Base-by-base conservation (phyloP, 2,113 vertebrate species). In the Carassius auratus region DNA sequence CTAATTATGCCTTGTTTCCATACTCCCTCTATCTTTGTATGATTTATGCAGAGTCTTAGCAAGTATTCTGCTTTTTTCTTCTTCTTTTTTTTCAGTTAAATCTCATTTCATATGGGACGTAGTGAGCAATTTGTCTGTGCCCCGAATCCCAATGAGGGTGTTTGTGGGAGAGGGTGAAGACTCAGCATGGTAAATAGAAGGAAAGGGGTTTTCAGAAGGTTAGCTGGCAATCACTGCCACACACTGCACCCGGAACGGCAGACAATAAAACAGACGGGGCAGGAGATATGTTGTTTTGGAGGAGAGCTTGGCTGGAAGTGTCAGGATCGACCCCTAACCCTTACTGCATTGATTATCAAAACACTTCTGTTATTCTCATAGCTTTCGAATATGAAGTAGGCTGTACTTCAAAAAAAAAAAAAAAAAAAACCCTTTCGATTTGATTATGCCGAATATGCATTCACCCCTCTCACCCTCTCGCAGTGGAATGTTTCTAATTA, bases 31-130 rank as follows among this genome's bases (percentile, higher is more conserved):
- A 81, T 83, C 61, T 85, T 71, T 81, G 86, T 89, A 95, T 94
- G 90, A 94, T 94, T 94, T 94, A 94, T 95, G 94, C 93, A 95
- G 93, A 88, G 83, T 90, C 88, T 83, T 17, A 50, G 68, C 88
- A 23, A 87, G 86, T 90, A 87, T 68, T 87, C 86, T 90, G 73
- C 36, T 76, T 87, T 17, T 30, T 42, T 42, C 71, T 42, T 38
- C 9, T 9, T 45, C 9, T 10, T 10, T 33, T 77, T 48, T 26
- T 82, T 23, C 36, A 57, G 68, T 83, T 84, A 88, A 87, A 90
- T 88, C 77, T 62, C 30, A 94, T 94, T 92, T 94, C 91, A 92
- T 92, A 92, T 88, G 90, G 86, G 89, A 90, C 89, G 85, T 91
- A 91, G 90, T 87, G 91, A 93, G 92, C 90, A 86, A 84, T 92